These are phyloP conservation scores for Tetragnatha versicolor DNA, from an alignment of 1,140 invertebrate genomes.

Conservation along the genomic window DNA sequence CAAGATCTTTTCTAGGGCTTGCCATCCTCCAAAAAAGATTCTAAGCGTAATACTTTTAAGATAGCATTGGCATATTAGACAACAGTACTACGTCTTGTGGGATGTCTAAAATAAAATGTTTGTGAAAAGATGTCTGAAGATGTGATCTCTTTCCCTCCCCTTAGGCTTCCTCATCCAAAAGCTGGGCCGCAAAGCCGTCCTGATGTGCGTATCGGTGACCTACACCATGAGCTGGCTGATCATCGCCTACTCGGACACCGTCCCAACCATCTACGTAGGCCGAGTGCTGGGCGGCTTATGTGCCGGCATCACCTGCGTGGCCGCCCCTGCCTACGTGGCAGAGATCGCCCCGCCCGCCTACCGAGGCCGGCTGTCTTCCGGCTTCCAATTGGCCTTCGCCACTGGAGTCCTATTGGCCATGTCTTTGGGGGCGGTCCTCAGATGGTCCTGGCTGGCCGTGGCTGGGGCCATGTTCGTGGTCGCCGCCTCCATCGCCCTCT, in stretches of 20 bases:
- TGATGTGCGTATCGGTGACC: constrained; percentile 75
- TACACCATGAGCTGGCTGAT: constrained; percentile 78
- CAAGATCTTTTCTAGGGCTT: too few relatives aligned
- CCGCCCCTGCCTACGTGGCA: constrained; percentile 81
- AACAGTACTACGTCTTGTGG: too few relatives aligned
- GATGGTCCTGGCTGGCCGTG: constrained; percentile 74
- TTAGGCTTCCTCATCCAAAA: constrained; percentile 74
- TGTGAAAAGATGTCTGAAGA: too few relatives aligned
- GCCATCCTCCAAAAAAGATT: too few relatives aligned
- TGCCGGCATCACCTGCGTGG: constrained; percentile 70
- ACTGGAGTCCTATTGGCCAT: constrained; percentile 81
- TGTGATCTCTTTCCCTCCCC: too few relatives aligned
- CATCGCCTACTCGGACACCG: constrained; percentile 72
- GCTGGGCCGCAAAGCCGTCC: constrained; percentile 77
- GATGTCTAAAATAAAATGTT: too few relatives aligned
- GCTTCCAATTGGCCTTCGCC: constrained; percentile 79
- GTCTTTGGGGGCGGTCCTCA: constrained; percentile 75
- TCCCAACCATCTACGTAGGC: constrained; percentile 70
- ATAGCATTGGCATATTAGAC: too few relatives aligned
- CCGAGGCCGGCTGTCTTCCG: constrained; percentile 80
- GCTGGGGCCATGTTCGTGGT: constrained; percentile 71
- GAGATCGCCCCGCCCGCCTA: constrained; percentile 87
- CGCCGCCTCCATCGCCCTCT: constrained; percentile 68
- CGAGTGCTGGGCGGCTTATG: constrained; percentile 73
- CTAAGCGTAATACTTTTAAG: too few relatives aligned